phyloP scores from a whole-genome alignment of 2,797 vertebrate species.

The Potorous gilbertii region DNA sequence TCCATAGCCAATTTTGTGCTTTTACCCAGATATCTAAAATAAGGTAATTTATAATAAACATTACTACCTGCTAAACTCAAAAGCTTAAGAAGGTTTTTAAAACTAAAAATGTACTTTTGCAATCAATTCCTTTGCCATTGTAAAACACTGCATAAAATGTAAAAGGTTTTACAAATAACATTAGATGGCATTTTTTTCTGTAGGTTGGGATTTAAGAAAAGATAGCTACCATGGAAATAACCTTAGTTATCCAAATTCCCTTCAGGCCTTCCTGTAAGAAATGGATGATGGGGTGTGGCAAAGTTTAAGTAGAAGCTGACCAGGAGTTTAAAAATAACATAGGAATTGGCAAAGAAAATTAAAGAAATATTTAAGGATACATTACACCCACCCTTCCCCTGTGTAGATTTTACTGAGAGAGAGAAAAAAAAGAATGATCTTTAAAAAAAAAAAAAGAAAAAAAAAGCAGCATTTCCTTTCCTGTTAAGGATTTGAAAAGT shows the following conservation, averaged over 20 bases:
- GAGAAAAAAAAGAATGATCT: neutral
- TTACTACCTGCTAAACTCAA: neutral
- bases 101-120: neutral
- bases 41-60: slow-evolving; percentile 16
- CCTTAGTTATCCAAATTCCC: neutral
- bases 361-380: neutral
- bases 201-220: fast-evolving
- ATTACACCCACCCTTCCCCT: neutral
- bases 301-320: neutral
- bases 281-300: neutral
- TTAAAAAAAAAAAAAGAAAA: neutral
- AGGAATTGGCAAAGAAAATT: neutral
- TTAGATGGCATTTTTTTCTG: neutral
- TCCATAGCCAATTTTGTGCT: neutral
- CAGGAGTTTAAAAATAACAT: neutral
- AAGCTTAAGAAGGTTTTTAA: neutral
- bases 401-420: neutral
- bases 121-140: neutral
- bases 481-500: neutral
- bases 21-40: neutral
- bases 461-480: neutral
- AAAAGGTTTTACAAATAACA: neutral
- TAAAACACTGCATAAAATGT: neutral
- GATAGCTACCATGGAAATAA: neutral
- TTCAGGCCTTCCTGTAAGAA: neutral